These are phyloP conservation scores for Drosophila murphyi DNA, from an alignment of 1,140 invertebrate species.

Conservation along the genomic window DNA sequence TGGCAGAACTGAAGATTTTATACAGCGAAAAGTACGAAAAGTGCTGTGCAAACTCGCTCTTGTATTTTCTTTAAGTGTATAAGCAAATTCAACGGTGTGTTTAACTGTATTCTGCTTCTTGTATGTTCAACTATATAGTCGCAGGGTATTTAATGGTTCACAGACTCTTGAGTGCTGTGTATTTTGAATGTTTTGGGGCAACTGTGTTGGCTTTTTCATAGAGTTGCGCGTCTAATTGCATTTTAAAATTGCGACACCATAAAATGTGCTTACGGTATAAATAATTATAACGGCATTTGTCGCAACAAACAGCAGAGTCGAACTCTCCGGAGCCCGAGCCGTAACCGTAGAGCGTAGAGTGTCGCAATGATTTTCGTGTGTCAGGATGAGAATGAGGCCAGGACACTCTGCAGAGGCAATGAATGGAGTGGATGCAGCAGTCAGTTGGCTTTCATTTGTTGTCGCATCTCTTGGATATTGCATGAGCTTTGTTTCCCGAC, in stretches of 20 bases:
- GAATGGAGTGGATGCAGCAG: conserved; percentile 34
- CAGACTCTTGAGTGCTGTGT: conserved; percentile 6
- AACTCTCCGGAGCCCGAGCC: conserved; percentile 21
- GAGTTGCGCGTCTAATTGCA: conserved; percentile 76
- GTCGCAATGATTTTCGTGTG: conserved; percentile 73
- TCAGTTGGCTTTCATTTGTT: conserved; percentile 58
- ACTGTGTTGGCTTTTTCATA: conserved; percentile 41
- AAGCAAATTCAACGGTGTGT: too few species aligned
- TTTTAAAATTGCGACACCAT: conserved; percentile 83
- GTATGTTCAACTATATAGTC: neutral
- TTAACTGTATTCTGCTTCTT: too few species aligned
- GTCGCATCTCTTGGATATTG: conserved; percentile 79
- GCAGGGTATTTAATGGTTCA: conserved; percentile 2
- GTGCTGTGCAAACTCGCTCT: too few species aligned
- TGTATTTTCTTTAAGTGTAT: too few species aligned
- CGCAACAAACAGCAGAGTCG: conserved; percentile 68
- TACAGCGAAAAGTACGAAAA: too few species aligned
- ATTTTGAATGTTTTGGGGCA: conserved; percentile 18
- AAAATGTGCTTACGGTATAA: conserved; percentile 83
- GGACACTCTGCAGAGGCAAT: neutral
- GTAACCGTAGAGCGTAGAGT: conserved; percentile 19
- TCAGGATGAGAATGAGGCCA: conserved; percentile 46
- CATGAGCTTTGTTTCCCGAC: conserved; percentile 49
- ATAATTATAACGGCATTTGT: conserved; percentile 83
- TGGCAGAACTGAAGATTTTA: too few species aligned